Evolutionary conservation across 2,888 invertebrate genomes (phyloP), one percentile per base, ranked within the genome.

Genomic region (Rotaria magnacalcarata): DNA sequence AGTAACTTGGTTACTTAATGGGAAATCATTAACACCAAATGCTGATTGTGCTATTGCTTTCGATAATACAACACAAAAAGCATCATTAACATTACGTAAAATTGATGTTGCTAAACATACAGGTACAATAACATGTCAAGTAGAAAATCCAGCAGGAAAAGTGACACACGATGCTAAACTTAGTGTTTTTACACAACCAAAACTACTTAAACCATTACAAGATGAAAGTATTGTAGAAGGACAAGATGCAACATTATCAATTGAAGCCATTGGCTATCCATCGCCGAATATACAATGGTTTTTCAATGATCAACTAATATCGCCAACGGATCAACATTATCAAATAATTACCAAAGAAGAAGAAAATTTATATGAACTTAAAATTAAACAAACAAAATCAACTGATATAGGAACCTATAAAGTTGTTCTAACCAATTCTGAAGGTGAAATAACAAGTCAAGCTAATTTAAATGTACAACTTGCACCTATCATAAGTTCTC

Each of bases 181-280:
- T 27, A 14, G 34, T 52, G 41, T 85, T 21, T 16, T 54, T 8
- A 34, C 24, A 2, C 24, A 24, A 34, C 86, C 86, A 58, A 75
- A 34, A 41, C 27, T 86, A 8, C 19, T 43, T 41, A 85, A 86
- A 85, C 52, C 67, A 21, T 80, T 86, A 50, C 56, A 86, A 85
- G 85, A 86, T 58, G 56, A 89, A 52, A 91, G 91, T 84, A 89
- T 90, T 21, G 88, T 90, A 16, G 91, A 91, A 88, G 90, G 90
- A 47, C 88, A 89, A 47, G 47, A 50, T 27, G 11, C 80, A 27
- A 85, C 75, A 34, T 43, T 94, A 94, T 89, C 93, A 94, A 88
- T 90, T 86, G 90, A 90, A 91, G 27, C 92, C 93, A n/a, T 95
- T 95, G 0, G 91, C 92, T 52, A 94, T 95, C 89, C 91, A 93